Evolutionary conservation across 2,113 vertebrate species (phyloP).

Genomic region (Odobenus rosmarus): DNA sequence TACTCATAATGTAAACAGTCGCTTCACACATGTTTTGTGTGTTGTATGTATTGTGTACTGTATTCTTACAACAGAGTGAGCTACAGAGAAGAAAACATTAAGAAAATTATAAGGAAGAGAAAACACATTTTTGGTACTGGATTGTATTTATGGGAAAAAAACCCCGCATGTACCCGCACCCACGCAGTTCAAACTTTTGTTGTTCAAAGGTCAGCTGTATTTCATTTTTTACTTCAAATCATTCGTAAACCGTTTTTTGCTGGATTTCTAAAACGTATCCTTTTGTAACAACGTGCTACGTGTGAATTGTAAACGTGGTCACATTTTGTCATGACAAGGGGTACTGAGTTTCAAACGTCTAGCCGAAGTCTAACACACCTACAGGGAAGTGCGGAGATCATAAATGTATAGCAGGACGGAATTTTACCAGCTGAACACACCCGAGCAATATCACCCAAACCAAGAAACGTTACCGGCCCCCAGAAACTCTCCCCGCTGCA

Average conservation of each 20-base stretch:
- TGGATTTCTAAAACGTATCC: neutral
- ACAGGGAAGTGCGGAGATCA: too few species aligned
- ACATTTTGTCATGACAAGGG: neutral
- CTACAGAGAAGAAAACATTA: neutral
- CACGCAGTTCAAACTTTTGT: neutral
- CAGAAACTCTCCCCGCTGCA: neutral
- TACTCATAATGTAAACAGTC: neutral
- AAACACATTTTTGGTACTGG: neutral
- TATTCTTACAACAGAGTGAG: neutral
- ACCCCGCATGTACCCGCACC: too few species aligned
- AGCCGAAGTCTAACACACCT: neutral
- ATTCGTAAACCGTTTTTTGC: neutral
- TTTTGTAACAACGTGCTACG: neutral
- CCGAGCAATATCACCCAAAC: neutral
- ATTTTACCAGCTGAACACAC: neutral
- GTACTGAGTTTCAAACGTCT: fast-evolving
- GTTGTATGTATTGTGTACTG: neutral
- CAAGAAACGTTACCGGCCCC: neutral
- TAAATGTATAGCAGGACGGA: too few species aligned
- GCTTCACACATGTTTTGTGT: neutral
- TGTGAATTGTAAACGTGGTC: neutral
- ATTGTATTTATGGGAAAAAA: neutral
- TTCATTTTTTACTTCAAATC: neutral
- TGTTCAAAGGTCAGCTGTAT: neutral
- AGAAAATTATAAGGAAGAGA: neutral